Evolutionary conservation across 1,140 invertebrate species (phyloP).

Genomic region (Hylaeus anthracinus): DNA sequence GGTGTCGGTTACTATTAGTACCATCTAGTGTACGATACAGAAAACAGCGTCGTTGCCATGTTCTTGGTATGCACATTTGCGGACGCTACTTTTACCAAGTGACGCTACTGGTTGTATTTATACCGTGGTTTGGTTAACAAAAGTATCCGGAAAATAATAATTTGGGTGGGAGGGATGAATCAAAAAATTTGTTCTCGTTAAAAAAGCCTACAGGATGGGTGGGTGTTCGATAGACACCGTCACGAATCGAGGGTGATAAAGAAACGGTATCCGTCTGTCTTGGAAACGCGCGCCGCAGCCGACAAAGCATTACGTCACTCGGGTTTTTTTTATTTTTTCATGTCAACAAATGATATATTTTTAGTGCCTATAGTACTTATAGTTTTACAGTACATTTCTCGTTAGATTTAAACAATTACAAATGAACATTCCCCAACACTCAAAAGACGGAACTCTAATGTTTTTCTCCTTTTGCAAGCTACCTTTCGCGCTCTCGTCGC

Average conservation of each 20-base stretch:
- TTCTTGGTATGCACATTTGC: too few species aligned
- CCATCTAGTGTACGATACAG: too few species aligned
- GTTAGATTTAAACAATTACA: slow-evolving; percentile 76
- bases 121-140: too few species aligned
- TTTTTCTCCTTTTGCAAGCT: slow-evolving; percentile 34
- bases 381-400: slow-evolving; percentile 74
- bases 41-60: too few species aligned
- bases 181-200: too few species aligned
- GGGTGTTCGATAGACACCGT: too few species aligned
- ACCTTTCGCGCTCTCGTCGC: slow-evolving; percentile 1
- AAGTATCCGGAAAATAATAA: too few species aligned
- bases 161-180: too few species aligned
- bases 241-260: neutral
- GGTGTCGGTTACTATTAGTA: too few species aligned
- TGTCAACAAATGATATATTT: slow-evolving; percentile 76
- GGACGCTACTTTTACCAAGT: too few species aligned
- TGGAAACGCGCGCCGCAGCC: neutral
- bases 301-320: slow-evolving; percentile 38
- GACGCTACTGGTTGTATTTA: too few species aligned
- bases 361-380: slow-evolving; percentile 75
- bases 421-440: slow-evolving; percentile 72
- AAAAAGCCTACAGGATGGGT: too few species aligned
- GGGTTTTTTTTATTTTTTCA: slow-evolving; percentile 66
- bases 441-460: slow-evolving; percentile 69
- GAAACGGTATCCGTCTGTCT: neutral